A percentile compares a stretch with the other conserved stretches of the same genome.
These are phyloP conservation scores for Melanotaenia maccullochi DNA, from an alignment of 2,797 vertebrate genomes.

Conservation along the genomic window DNA sequence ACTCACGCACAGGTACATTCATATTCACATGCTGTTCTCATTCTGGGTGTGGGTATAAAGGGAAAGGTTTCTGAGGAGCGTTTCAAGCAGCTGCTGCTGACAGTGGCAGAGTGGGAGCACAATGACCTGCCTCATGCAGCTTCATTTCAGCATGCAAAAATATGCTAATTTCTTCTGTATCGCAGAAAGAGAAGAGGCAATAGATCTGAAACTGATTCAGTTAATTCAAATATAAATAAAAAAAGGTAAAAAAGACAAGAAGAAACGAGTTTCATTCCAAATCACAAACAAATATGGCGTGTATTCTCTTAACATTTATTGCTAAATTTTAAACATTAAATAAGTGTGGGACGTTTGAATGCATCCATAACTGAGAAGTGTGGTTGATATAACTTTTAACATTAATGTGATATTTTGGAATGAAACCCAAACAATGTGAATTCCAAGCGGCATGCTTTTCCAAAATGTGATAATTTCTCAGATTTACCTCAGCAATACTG, in stretches of 20 bases:
- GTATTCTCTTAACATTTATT: neutral
- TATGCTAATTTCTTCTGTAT: neutral
- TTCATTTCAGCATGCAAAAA: conserved; percentile 30
- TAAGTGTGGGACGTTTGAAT: too few species aligned
- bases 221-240: neutral
- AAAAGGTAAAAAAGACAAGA: neutral
- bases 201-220: neutral
- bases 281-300: neutral
- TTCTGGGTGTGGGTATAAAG: conserved; percentile 5
- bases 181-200: neutral
- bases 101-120: conserved; percentile 36
- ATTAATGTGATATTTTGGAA: conserved; percentile 22
- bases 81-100: conserved; percentile 74
- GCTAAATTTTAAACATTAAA: neutral
- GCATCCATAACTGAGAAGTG: too few species aligned
- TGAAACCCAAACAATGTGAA: conserved; percentile 23
- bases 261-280: conserved; percentile 36
- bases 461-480: neutral
- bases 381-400: neutral
- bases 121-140: conserved; percentile 9
- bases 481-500: conserved; percentile 83
- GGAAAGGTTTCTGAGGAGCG: conserved; percentile 32
- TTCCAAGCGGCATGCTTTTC: conserved; percentile 20
- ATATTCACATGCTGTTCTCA: neutral
- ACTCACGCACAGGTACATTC: neutral